phyloP scores from a whole-genome alignment of 2,113 vertebrate genomes.

The Reinhardtius hippoglossoides region DNA sequence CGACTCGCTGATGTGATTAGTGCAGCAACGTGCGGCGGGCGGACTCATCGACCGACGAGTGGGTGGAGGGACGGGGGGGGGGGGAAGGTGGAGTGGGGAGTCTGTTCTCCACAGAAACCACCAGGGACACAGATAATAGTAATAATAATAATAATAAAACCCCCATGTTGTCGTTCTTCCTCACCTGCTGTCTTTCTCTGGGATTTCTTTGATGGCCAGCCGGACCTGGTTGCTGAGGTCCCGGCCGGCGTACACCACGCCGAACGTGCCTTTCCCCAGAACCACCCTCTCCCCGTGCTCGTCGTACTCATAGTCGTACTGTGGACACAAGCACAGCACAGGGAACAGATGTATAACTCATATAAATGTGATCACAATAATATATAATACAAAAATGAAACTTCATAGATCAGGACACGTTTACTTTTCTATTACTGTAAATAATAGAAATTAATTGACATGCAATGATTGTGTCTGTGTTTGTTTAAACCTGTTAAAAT shows the following conservation, averaged over 20 bases:
- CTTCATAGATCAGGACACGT: no score
- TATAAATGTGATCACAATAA: no score
- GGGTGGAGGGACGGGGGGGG: conserved; percentile 18
- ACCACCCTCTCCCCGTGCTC: conserved; percentile 93
- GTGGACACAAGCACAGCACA: conserved; percentile 24
- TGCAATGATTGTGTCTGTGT: no score
- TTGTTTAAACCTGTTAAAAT: no score
- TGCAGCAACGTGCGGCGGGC: no score
- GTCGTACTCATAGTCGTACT: conserved; percentile 99
- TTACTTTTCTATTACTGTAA: no score
- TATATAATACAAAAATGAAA: no score
- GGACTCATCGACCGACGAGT: conserved; percentile 20
- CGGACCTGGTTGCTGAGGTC: conserved; percentile 99
- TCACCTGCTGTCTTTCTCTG: conserved; percentile 97
- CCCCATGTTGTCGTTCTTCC: neutral
- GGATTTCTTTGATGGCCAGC: conserved; percentile 98
- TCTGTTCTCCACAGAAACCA: neutral
- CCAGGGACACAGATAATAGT: neutral
- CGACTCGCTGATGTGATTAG: neutral
- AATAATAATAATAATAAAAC: no score
- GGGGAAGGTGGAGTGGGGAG: neutral
- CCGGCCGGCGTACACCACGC: conserved; percentile 95
- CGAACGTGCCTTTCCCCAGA: conserved; percentile 96
- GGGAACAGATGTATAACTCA: no score
- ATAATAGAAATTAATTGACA: no score